Evolutionary conservation across 2,797 vertebrate genomes (phyloP).

Genomic region (Rhyacichthys aspro): DNA sequence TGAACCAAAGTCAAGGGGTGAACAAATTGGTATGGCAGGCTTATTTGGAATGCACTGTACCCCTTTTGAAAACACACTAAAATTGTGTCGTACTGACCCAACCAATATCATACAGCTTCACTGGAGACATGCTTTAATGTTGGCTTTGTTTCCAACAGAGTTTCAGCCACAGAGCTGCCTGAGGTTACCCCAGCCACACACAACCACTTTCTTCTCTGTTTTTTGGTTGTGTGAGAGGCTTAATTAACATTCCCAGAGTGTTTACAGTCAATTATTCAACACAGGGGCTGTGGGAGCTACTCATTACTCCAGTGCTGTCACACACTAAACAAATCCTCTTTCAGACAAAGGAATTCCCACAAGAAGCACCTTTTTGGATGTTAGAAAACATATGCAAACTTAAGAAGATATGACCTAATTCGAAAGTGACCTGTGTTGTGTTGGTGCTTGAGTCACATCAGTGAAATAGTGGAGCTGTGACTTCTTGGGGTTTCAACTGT

Average conservation of each 20-base stretch:
- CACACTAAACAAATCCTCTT: constrained; percentile 69
- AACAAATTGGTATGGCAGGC: no score
- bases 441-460: not conserved
- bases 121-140: no score
- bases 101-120: no score
- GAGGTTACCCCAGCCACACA: constrained; percentile 36
- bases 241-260: constrained; percentile 81
- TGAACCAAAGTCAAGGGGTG: no score
- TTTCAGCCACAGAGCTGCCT: no score
- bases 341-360: constrained; percentile 42
- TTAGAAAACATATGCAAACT: constrained; percentile 1
- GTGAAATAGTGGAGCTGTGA: not conserved
- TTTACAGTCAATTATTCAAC: constrained; percentile 80
- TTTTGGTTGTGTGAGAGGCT: constrained; percentile 70
- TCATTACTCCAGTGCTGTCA: constrained; percentile 70
- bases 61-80: no score
- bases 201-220: constrained; percentile 59
- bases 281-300: constrained; percentile 63
- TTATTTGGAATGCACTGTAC: no score
- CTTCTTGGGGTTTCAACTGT: not conserved
- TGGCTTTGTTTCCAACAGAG: no score
- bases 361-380: constrained; percentile 21
- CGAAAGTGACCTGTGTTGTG: not conserved
- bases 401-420: not conserved
- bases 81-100: no score